phyloP scores from a whole-genome alignment of 2,888 invertebrate genomes.

The Limnephilus auricula region DNA sequence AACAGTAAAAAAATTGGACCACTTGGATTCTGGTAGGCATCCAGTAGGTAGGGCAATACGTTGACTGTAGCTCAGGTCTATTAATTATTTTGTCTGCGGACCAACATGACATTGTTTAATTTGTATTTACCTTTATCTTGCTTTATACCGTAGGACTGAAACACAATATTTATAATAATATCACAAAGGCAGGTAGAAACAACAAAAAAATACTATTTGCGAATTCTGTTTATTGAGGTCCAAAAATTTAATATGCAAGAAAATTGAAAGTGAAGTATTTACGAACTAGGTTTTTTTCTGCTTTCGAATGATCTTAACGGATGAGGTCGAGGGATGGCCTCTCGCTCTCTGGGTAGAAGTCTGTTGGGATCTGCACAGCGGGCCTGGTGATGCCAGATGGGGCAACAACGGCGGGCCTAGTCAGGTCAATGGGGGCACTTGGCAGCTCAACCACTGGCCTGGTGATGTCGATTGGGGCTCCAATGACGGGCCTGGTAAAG shows the following conservation, averaged over 20 bases:
- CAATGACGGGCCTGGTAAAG: conserved; percentile 13
- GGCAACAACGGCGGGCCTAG: conserved; percentile 11
- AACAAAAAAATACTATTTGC: no score
- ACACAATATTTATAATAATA: no score
- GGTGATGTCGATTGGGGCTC: neutral
- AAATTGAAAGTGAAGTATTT: neutral
- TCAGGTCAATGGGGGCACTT: neutral
- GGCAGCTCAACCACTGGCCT: neutral
- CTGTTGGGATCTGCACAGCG: neutral
- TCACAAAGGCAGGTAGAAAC: no score
- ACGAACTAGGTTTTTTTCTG: neutral
- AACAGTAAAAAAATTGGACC: no score
- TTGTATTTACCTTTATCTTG: no score
- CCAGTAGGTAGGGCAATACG: no score
- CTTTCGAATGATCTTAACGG: conserved; percentile 2
- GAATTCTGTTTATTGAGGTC: neutral
- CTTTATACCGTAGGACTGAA: no score
- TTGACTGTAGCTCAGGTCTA: no score
- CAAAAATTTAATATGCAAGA: neutral
- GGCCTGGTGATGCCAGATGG: conserved; percentile 42
- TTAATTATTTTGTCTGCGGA: no score
- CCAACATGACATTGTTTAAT: no score
- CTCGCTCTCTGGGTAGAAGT: neutral
- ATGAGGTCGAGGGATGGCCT: conserved; percentile 18
- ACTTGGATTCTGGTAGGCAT: no score